phyloP scores from a whole-genome alignment of 2,888 invertebrate species.

The Temnothorax unifasciatus region DNA sequence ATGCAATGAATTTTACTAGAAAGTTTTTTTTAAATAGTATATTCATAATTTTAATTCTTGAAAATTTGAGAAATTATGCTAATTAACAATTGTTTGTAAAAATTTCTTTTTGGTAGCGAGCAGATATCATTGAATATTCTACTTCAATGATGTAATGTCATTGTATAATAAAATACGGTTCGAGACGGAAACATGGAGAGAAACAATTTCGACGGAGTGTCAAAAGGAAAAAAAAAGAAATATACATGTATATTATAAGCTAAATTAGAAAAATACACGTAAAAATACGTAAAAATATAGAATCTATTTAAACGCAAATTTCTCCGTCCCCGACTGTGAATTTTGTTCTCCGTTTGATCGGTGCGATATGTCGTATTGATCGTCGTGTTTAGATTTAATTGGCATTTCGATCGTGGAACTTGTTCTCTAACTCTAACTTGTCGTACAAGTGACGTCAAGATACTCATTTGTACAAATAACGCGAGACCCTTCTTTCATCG shows the following conservation, averaged over 20 bases:
- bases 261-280: not conserved
- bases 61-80: not conserved
- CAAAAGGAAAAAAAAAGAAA: not conserved
- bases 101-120: not conserved
- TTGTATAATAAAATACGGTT: not conserved
- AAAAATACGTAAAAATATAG: not conserved
- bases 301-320: not conserved
- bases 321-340: not conserved
- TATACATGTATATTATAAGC: not conserved
- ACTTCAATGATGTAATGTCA: not conserved
- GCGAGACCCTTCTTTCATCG: not conserved
- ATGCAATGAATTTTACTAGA: not conserved
- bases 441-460: not conserved
- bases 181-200: not conserved
- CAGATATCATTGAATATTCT: not conserved
- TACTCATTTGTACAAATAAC: not conserved
- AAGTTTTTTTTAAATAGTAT: not conserved
- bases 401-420: not conserved
- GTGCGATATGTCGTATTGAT: not conserved
- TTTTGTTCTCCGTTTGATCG: slow-evolving; percentile 1
- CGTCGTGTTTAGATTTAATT: not conserved
- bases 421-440: not conserved
- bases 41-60: not conserved
- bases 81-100: not conserved
- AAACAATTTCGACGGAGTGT: not conserved